Conservation (phyloP, 2,888 invertebrate genomes). For the Perithous albicinctus region DNA sequence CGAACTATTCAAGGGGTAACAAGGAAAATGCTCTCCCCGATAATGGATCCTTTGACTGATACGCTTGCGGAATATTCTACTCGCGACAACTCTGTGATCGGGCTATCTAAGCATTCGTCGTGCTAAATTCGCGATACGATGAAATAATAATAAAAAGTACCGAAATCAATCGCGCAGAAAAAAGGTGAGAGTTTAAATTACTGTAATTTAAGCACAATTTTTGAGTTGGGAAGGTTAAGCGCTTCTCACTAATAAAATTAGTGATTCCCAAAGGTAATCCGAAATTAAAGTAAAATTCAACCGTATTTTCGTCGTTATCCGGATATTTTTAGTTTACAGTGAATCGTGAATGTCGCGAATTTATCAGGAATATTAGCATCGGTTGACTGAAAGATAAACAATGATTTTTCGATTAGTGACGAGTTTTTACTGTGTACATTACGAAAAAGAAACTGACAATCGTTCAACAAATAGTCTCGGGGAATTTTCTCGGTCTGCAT, state of each 20-base stretch:
- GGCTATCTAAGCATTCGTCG: neutral
- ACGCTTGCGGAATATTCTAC: conserved; percentile 27
- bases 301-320: neutral
- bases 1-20: conserved; percentile 30
- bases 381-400: conserved; percentile 1
- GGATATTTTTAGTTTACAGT: neutral
- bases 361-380: neutral
- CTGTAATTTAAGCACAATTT: neutral
- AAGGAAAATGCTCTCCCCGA: conserved; percentile 69
- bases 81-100: neutral
- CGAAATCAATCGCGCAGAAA: neutral
- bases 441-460: conserved; percentile 24
- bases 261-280: neutral
- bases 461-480: conserved; percentile 31
- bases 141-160: neutral
- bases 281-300: neutral
- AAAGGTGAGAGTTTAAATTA: neutral
- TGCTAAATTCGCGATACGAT: neutral
- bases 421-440: conserved; percentile 34
- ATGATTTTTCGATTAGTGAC: conserved; percentile 7
- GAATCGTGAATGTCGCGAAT: neutral
- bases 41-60: conserved; percentile 23
- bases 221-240: neutral
- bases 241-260: neutral
- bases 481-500: conserved; percentile 5